Percentiles rank a stretch among this genome's conserved stretches.
Conservation (phyloP, 2,888 invertebrate species). For the Pammene fasciana region DNA sequence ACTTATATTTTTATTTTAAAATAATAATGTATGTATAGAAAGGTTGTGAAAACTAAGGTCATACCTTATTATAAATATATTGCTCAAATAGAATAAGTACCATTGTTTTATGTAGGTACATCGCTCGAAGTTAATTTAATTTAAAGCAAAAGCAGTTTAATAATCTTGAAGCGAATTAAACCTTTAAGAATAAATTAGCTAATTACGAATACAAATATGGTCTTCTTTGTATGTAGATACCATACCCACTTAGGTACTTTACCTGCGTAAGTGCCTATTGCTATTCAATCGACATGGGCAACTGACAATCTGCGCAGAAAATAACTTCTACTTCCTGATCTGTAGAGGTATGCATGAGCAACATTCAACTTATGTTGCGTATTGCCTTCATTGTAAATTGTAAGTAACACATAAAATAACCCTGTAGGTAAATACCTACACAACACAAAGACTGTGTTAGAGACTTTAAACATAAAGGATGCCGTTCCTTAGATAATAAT, state of each 20-base stretch:
- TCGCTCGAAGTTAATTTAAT: too few relatives aligned
- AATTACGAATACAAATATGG: constrained; percentile 14
- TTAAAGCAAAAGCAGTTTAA: not conserved
- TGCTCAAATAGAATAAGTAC: too few relatives aligned
- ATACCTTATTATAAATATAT: too few relatives aligned
- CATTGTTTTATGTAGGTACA: too few relatives aligned
- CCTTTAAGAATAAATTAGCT: constrained; percentile 5
- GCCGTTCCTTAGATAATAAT: not conserved
- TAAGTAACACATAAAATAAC: not conserved
- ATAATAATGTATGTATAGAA: too few relatives aligned
- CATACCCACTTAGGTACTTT: too few relatives aligned
- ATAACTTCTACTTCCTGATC: constrained; percentile 38
- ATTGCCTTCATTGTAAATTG: constrained; percentile 12
- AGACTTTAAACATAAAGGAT: constrained; percentile 14
- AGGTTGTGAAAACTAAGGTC: too few relatives aligned
- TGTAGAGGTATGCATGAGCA: constrained; percentile 39
- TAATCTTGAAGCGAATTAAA: not conserved
- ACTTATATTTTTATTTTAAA: too few relatives aligned
- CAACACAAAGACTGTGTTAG: constrained; percentile 9
- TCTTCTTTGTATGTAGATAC: constrained; percentile 5
- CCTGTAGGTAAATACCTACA: not conserved
- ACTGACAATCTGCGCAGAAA: constrained; percentile 33
- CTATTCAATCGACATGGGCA: constrained; percentile 30
- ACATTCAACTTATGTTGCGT: constrained; percentile 43
- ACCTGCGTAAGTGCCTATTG: constrained; percentile 6